Evolutionary conservation across 2,113 vertebrate genomes (phyloP).

Genomic region (Istiophorus platypterus): DNA sequence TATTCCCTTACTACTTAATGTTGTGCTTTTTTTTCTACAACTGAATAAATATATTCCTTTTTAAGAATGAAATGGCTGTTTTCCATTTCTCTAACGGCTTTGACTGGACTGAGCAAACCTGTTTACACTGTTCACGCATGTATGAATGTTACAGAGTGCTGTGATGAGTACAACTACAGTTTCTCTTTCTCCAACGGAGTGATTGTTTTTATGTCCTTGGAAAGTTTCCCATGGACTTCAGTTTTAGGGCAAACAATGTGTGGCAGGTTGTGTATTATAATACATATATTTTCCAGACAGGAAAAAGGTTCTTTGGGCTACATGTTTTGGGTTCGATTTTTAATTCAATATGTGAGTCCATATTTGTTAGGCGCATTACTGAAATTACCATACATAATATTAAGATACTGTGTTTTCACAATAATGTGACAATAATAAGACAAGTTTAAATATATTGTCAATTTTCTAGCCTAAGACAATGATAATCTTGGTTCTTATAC

Average conservation of each 20-base stretch:
- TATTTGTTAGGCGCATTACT: not conserved
- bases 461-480: not conserved
- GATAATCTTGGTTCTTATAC: not conserved
- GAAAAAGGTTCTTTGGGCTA: not conserved
- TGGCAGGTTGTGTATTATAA: not conserved
- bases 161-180: slow-evolving; percentile 30
- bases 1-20: not conserved
- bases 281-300: not conserved
- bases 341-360: not conserved
- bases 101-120: slow-evolving; percentile 44
- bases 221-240: slow-evolving; percentile 34
- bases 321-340: not conserved
- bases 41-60: slow-evolving; percentile 6
- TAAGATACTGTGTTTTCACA: not conserved
- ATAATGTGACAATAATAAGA: slow-evolving; percentile 6
- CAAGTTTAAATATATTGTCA: not conserved
- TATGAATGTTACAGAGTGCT: slow-evolving; percentile 27
- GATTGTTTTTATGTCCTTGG: slow-evolving; percentile 51
- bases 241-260: slow-evolving; percentile 5
- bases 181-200: slow-evolving; percentile 8
- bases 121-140: slow-evolving; percentile 52
- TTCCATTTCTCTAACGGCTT: slow-evolving; percentile 28
- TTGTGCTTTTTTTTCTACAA: not conserved
- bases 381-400: not conserved
- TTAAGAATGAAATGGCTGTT: not conserved